These are phyloP conservation scores for Liopterus haemorrhoidalis DNA, from an alignment of 2,888 invertebrate genomes.

Conservation along the genomic window DNA sequence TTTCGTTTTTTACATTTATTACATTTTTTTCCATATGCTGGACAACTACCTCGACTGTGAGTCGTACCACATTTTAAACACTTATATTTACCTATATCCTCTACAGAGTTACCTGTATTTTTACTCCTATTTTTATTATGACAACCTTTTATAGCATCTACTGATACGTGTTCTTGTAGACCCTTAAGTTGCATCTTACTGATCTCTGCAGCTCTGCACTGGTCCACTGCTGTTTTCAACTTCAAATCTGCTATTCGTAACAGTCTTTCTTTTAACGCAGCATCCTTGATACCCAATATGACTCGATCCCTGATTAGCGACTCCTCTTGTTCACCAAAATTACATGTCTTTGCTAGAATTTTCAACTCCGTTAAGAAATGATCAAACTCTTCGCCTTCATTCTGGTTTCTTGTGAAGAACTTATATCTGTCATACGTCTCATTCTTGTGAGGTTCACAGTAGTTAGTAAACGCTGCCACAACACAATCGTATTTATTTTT, in stretches of 20 bases:
- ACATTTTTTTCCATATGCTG: no score
- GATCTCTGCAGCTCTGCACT: slow-evolving; percentile 8
- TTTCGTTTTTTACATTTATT: no score
- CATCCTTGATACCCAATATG: slow-evolving; percentile 9
- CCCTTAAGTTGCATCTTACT: background rate
- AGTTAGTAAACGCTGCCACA: slow-evolving; percentile 24
- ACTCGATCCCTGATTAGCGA: slow-evolving; percentile 15
- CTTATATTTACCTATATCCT: background rate
- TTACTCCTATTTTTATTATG: slow-evolving; percentile 1
- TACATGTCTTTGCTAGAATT: slow-evolving; percentile 4
- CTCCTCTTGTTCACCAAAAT: slow-evolving; percentile 10
- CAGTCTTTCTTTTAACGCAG: slow-evolving; percentile 13
- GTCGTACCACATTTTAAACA: slow-evolving; percentile 1
- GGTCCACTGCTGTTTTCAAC: background rate
- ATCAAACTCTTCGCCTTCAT: slow-evolving; percentile 1
- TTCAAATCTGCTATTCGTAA: slow-evolving; percentile 6
- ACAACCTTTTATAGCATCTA: background rate
- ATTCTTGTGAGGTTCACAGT: slow-evolving; percentile 18
- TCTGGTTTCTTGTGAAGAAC: background rate
- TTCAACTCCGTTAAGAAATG: slow-evolving; percentile 5
- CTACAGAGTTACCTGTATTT: background rate
- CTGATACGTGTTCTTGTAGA: background rate
- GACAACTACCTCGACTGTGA: no score
- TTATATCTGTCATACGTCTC: background rate
- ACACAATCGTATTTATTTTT: slow-evolving; percentile 25